phyloP scores from a whole-genome alignment of 2,888 invertebrate genomes.

The Ryuthela nishihirai region DNA sequence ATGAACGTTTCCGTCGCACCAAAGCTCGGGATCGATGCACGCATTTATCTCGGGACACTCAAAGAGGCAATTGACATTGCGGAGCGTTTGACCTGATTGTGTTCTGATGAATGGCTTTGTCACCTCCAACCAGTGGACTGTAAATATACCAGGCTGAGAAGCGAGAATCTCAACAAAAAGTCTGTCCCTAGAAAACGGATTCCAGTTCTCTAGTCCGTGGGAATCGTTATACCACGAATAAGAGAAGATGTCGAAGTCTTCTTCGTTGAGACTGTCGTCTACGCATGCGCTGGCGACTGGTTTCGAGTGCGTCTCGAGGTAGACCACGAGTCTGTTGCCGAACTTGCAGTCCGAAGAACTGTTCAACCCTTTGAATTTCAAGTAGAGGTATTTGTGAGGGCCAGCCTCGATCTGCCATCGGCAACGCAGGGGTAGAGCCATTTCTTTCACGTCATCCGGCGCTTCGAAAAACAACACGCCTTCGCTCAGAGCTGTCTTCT shows the following conservation, averaged over 20 bases:
- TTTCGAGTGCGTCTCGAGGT: constrained; percentile 60
- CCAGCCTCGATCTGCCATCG: constrained; percentile 44
- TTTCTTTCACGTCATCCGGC: constrained; percentile 12
- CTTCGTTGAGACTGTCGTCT: constrained; percentile 23
- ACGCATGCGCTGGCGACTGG: constrained; percentile 40
- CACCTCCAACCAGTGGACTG: constrained; percentile 39
- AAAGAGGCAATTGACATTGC: constrained; percentile 62
- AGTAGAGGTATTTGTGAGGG: constrained; percentile 42
- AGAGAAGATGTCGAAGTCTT: constrained; percentile 39
- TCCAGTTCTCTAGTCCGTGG: constrained; percentile 40
- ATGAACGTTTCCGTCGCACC: constrained; percentile 75
- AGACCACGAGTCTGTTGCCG: constrained; percentile 58
- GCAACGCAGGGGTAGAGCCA: constrained; percentile 32
- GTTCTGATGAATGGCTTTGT: constrained; percentile 38
- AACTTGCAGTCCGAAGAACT: constrained; percentile 24
- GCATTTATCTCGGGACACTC: constrained; percentile 75
- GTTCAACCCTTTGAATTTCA: constrained; percentile 42
- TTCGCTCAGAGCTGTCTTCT: constrained; percentile 17
- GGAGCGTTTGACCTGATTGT: constrained; percentile 42
- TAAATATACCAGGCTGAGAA: constrained; percentile 19
- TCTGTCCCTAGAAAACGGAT: constrained; percentile 49
- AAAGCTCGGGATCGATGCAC: constrained; percentile 70
- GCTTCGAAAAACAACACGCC: constrained; percentile 22
- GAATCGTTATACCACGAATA: constrained; percentile 41
- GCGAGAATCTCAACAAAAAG: constrained; percentile 41